Base-by-base conservation (phyloP, 2,888 invertebrate genomes). In the Tribolium freemani region DNA sequence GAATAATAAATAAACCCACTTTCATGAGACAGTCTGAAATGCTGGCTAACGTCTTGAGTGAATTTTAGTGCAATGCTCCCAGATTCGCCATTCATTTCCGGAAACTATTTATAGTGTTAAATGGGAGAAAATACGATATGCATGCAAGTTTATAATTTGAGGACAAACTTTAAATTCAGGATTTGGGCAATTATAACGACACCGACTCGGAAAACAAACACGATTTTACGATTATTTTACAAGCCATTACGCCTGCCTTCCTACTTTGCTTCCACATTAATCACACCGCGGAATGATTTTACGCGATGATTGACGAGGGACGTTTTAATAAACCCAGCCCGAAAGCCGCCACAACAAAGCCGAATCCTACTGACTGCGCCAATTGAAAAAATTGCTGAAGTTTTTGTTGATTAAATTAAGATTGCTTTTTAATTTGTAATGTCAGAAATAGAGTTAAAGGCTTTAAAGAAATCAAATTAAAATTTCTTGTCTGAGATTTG, bases 61-160 rank as follows among this genome's bases (percentile, higher is more conserved):
- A 67, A 57, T 75, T 73, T 72, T 73, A 70, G 73, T 58, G 66
- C 70, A 61, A 66, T 57, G 74, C 71, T 72, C 69, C 68, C 56
- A 68, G 63, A 69, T 72, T 73, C 68, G 74, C 72, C 70, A 69
- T 38, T 64, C 72, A 71, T 72, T 78, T 78, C 76, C 76, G 76
- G 57, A 72, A 74, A 75, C 75, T 76, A 76, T 77, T 74, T 75
- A 72, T 75, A 73, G 46, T 38, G 11, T 58, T 69, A 31, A 31
- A 46, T 51, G 63, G 16, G 30, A n/a, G 31, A 51, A 51, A 63
- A 38, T n/a, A n/a, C 38, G 31, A 63, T 9, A 5, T 10, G 30
- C 51, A 31, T 57, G 45, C 20, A 21, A 26, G 26, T 5, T 38
- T 38, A n/a, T 13, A 64, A 51, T 63, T 48, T 16, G 8, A 50